These are phyloP conservation scores for Unio pictorum DNA, from an alignment of 2,888 invertebrate genomes.

Conservation along the genomic window DNA sequence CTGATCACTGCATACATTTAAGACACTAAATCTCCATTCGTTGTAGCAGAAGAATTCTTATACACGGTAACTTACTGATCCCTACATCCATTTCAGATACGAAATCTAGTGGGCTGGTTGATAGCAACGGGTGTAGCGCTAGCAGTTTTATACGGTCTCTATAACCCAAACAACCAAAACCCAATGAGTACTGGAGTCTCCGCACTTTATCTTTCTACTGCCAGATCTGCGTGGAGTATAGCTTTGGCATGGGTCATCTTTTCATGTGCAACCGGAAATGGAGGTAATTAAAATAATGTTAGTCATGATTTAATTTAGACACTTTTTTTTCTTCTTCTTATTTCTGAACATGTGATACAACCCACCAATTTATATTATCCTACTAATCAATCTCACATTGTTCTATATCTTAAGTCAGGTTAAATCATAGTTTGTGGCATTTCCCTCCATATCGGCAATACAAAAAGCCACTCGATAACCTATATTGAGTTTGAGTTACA, in stretches of 20 bases:
- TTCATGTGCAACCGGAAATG: conserved; percentile 74
- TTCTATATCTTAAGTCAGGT: no score
- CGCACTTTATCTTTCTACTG: conserved; percentile 71
- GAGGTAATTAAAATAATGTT: conserved; percentile 60
- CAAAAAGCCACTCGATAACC: no score
- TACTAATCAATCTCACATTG: no score
- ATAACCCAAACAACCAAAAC: conserved; percentile 52
- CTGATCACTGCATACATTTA: conserved; percentile 1
- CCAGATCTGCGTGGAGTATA: conserved; percentile 73
- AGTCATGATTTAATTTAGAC: not conserved
- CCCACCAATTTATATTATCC: not conserved
- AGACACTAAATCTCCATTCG: conserved; percentile 33
- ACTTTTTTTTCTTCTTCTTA: no score
- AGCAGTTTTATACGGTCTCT: conserved; percentile 64
- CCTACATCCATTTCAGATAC: conserved; percentile 18
- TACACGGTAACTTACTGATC: not conserved
- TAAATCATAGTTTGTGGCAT: no score
- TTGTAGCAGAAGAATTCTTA: not conserved
- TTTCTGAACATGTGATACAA: no score
- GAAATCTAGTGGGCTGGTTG: conserved; percentile 58
- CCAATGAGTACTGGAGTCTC: conserved; percentile 38
- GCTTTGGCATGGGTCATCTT: conserved; percentile 75
- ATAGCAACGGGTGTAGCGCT: conserved; percentile 51
- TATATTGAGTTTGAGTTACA: no score
- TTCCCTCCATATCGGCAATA: no score